Conservation (phyloP, 2,113 vertebrate species). For the Lepus europaeus region DNA sequence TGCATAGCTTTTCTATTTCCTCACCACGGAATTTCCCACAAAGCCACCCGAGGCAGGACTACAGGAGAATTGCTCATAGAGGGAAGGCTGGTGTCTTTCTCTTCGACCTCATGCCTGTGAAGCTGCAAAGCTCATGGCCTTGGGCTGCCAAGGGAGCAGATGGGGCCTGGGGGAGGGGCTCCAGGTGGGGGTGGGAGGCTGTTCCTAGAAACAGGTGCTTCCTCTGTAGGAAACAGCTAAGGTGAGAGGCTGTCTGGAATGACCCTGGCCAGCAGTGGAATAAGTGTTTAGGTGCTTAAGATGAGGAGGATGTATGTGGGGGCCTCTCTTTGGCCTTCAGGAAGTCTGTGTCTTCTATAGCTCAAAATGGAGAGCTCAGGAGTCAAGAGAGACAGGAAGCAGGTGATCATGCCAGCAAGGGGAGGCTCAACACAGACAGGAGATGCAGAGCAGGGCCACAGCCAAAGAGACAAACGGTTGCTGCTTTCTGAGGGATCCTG, state of each 20-base stretch:
- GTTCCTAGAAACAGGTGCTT: not conserved
- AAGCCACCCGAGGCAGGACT: not conserved
- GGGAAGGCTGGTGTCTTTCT: not conserved
- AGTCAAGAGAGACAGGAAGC: not conserved
- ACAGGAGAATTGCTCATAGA: not conserved
- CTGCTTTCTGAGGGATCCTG: not conserved
- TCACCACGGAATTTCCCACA: not conserved
- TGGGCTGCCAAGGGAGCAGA: not conserved
- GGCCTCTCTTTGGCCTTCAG: not conserved
- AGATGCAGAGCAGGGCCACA: not conserved
- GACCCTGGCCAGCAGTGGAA: not conserved
- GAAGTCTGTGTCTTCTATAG: not conserved
- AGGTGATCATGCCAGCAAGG: not conserved
- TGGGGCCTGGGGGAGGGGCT: not conserved
- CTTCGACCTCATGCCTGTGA: not conserved
- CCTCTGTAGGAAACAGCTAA: not conserved
- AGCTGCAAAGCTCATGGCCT: not conserved
- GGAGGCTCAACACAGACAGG: not conserved
- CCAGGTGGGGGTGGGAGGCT: not conserved
- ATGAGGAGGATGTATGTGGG: not conserved
- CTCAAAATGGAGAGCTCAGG: not conserved
- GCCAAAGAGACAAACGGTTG: not conserved
- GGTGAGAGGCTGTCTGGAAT: not conserved
- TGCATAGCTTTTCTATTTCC: not conserved
- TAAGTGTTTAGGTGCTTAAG: not conserved